Conservation (phyloP, 1,140 invertebrate genomes). For the Cydia fagiglandana region DNA sequence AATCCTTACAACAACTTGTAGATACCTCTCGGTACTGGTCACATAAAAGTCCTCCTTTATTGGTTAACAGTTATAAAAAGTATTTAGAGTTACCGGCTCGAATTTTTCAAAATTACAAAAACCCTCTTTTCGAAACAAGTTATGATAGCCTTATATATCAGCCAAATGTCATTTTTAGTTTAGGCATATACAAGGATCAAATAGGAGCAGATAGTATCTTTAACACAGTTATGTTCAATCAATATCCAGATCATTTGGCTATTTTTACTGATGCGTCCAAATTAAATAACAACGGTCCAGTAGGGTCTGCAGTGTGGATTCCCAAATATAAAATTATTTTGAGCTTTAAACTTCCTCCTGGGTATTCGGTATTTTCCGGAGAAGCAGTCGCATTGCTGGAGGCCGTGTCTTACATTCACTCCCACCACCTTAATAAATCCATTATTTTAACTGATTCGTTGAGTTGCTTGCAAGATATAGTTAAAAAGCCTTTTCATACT, state of each 20-base stretch:
- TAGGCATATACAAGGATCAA: no score
- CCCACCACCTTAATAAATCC: conserved; percentile 33
- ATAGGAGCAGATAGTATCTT: no score
- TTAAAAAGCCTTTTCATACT: conserved; percentile 12
- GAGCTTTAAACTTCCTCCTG: neutral
- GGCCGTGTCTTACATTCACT: conserved; percentile 26
- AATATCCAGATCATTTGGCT: no score
- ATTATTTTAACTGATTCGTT: conserved; percentile 33
- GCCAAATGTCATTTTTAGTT: no score
- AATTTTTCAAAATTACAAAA: no score
- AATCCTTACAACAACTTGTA: conserved; percentile 12
- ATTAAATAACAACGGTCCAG: neutral
- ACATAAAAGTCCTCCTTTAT: neutral
- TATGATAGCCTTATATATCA: conserved; percentile 5
- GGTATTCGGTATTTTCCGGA: conserved; percentile 10
- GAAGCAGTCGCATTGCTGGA: conserved; percentile 28
- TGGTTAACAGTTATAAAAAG: conserved; percentile 16
- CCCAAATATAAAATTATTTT: conserved; percentile 13
- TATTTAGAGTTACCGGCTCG: neutral
- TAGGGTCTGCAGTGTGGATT: no score
- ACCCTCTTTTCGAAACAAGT: no score
- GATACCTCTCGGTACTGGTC: neutral
- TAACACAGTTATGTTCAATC: no score
- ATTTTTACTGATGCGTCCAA: no score
- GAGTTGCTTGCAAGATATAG: conserved; percentile 31